These are phyloP conservation scores for Glyptemys insculpta DNA, from an alignment of 2,797 vertebrate species.

Conservation along the genomic window DNA sequence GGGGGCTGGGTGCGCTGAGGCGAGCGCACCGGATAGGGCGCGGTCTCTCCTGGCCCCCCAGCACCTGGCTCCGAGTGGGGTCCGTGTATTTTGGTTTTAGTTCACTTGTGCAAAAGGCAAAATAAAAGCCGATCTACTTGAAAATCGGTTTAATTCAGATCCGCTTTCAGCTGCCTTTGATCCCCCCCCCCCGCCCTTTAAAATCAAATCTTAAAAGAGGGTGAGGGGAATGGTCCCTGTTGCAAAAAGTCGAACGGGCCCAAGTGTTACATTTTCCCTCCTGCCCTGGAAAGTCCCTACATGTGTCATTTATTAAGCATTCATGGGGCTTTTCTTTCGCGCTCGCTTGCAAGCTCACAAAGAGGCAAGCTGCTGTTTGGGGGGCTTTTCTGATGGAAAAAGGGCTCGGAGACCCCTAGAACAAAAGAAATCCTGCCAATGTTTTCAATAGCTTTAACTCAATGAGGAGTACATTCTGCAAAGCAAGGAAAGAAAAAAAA, in stretches of 20 bases:
- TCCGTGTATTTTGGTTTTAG: background rate
- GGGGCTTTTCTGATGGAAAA: slow-evolving; percentile 84
- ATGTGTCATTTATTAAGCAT: slow-evolving; percentile 85
- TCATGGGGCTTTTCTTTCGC: slow-evolving; percentile 78
- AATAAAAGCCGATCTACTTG: background rate
- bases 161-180: background rate
- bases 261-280: background rate
- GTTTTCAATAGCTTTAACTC: slow-evolving; percentile 87
- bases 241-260: background rate
- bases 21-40: background rate
- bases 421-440: slow-evolving; percentile 89
- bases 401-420: slow-evolving; percentile 83
- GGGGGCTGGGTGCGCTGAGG: background rate
- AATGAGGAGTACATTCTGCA: slow-evolving; percentile 84
- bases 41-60: background rate
- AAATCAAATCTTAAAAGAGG: background rate
- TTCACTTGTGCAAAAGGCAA: background rate
- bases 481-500: slow-evolving; percentile 51
- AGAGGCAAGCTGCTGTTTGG: slow-evolving; percentile 83
- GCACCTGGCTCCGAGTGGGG: background rate
- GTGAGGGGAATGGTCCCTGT: background rate
- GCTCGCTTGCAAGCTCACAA: slow-evolving; percentile 80
- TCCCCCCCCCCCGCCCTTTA: background rate
- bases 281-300: slow-evolving; percentile 56
- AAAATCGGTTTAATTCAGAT: background rate